Evolutionary conservation across 2,797 vertebrate genomes (phyloP), one percentile per base, ranked within the genome.

Genomic region (Phrynocephalus guinanensis): DNA sequence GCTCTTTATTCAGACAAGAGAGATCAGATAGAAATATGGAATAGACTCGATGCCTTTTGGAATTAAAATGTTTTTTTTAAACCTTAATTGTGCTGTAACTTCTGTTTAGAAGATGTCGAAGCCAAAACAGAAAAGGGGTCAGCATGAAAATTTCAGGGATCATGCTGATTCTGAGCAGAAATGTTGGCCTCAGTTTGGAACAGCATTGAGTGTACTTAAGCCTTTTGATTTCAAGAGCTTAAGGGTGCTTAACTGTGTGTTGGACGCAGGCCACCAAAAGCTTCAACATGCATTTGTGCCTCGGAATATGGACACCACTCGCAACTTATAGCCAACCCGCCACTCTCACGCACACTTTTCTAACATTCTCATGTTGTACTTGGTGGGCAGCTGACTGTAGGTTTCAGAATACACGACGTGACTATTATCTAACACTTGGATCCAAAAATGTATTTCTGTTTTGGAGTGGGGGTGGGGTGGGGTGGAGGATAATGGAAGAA

Each of bases 341-440:
- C 10, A 20, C 30, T 7, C 50, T 20, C 15, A n/a, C 9, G 26
- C 67, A 50, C 15, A 75, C 68, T 48, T 63, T 90, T 24, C 87
- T 86, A 84, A 86, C 85, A 86, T 90, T 67, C 71, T 72, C 79
- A 72, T 24, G 77, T 60, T 63, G 50, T 56, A 26, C 11, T 72
- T 28, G 30, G 30, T 24, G 80, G 9, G n/a, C 38, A 38, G 68
- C 50, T 78, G 67, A 60, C 44, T 67, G 60, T 89, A 24, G 66
- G 89, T 89, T 92, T 90, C 92, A 95, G 87, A 86, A 92, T 87
- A 88, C 87, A 90, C 71, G 84, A 89, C 13, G 22, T 85, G 88
- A 93, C 88, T 82, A 89, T 88, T 87, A 90, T 87, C 88, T 91
- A 90, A 92, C 93, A 92, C 91, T 89, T 83, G 85, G 90, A 87